These are phyloP conservation scores for Raphicerus campestris DNA, from an alignment of 2,113 vertebrate genomes.

Conservation along the genomic window DNA sequence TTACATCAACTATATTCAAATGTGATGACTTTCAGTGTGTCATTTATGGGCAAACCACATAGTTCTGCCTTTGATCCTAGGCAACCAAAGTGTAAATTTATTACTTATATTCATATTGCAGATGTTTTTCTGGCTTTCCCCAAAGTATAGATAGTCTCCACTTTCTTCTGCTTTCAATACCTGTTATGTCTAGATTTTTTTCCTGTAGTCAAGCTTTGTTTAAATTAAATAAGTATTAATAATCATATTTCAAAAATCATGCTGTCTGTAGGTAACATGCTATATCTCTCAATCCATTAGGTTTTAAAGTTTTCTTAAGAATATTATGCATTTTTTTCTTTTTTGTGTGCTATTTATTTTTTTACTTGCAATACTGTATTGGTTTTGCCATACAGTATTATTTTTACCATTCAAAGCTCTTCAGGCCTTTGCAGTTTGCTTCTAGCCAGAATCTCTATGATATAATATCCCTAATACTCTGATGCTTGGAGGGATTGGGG, in stretches of 20 bases:
- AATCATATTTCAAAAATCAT: background rate
- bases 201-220: background rate
- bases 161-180: background rate
- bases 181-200: background rate
- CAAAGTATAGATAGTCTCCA: background rate
- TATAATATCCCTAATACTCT: background rate
- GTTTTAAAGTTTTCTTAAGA: background rate
- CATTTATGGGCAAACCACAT: background rate
- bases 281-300: background rate
- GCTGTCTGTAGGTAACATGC: background rate
- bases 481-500: too few species aligned
- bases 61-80: background rate
- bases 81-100: background rate
- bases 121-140: background rate
- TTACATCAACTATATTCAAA: background rate
- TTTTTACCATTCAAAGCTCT: background rate
- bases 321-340: background rate
- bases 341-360: too few species aligned
- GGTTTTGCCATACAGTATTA: background rate
- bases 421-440: fast-evolving
- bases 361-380: too few species aligned
- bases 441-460: background rate
- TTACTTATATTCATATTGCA: background rate
- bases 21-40: background rate
- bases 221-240: background rate